Base-by-base conservation (phyloP, 2,888 invertebrate species). In the Xanthorhoe spadicearia region DNA sequence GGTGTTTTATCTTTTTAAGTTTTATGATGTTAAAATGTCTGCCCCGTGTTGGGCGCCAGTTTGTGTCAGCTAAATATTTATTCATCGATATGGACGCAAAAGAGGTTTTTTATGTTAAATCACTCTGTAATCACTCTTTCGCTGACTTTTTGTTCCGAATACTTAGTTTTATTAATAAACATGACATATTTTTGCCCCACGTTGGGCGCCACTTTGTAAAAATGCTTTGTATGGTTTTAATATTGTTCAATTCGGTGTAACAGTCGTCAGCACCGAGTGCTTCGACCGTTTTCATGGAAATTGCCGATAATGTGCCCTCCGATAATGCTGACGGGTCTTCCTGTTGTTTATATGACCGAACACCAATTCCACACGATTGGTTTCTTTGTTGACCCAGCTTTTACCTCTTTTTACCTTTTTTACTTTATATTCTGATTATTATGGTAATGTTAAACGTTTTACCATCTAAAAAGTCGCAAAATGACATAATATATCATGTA, bases 241-340 rank as follows among this genome's bases (percentile, higher is more conserved):
- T 13, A 19, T 15, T 15, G 32, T 15, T 53, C 64, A 28, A 17
- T 55, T 50, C 61, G 53, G 69, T 69, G 64, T 69, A n/a, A 69
- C 54, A 35, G 56, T 46, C 46, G 28, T 9, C 61, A 46, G 43
- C 53, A 48, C 64, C 67, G 63, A 62, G 69, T 62, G 65, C 60
- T 67, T 32, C 32, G 32, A 4, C 59, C 64, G 68, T 69, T 69
- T 64, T 55, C 66, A 64, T 68, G 54, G 52, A 58, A 69, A 61
- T 62, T 52, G 46, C 61, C 70, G 65, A 66, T 71, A 64, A 68
- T 64, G 68, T 64, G 13, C 59, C 17, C 28, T 7, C 48, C 66
- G 61, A 56, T 73, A 75, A 72, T 70, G 75, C 71, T 71, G 69
- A 72, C 70, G 52, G 65, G 62, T 67, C 64, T 67, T 58, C 9